A percentile compares a stretch with the other conserved stretches of the same genome.
phyloP scores from a whole-genome alignment of 1,140 invertebrate genomes.

The Drosophila parabipectinata region DNA sequence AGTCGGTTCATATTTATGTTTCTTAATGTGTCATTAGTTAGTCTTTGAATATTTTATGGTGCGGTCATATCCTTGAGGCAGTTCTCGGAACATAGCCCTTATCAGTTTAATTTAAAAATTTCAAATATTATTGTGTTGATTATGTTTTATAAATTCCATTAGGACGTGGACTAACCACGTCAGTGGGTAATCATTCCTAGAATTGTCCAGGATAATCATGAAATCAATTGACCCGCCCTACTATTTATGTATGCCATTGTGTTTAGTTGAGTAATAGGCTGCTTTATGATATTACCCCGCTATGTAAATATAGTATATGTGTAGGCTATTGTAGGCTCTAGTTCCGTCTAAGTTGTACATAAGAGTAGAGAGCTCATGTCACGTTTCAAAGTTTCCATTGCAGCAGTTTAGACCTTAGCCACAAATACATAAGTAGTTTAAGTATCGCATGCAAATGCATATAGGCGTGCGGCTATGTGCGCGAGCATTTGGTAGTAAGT shows the following conservation, averaged over 20 bases:
- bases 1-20: constrained; percentile 3
- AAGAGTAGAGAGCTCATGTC: constrained; percentile 42
- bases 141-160: too few relatives aligned
- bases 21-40: constrained; percentile 26
- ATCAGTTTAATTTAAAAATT: too few relatives aligned
- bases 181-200: neutral
- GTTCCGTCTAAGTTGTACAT: constrained; percentile 48
- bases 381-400: constrained; percentile 50
- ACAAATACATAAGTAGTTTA: constrained; percentile 15
- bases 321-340: constrained; percentile 30
- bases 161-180: too few relatives aligned
- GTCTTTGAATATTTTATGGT: constrained; percentile 22
- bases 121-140: too few relatives aligned
- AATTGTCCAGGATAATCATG: neutral
- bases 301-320: constrained; percentile 44
- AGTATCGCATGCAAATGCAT: constrained; percentile 13
- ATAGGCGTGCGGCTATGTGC: constrained; percentile 8
- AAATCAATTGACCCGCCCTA: neutral
- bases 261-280: constrained; percentile 48
- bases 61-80: constrained; percentile 5
- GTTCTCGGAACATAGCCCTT: too few relatives aligned
- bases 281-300: constrained; percentile 36
- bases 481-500: constrained; percentile 38
- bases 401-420: constrained; percentile 40
- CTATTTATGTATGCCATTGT: constrained; percentile 43